Base-by-base conservation (phyloP, 2,888 invertebrate genomes). In the Artemia sinica region DNA sequence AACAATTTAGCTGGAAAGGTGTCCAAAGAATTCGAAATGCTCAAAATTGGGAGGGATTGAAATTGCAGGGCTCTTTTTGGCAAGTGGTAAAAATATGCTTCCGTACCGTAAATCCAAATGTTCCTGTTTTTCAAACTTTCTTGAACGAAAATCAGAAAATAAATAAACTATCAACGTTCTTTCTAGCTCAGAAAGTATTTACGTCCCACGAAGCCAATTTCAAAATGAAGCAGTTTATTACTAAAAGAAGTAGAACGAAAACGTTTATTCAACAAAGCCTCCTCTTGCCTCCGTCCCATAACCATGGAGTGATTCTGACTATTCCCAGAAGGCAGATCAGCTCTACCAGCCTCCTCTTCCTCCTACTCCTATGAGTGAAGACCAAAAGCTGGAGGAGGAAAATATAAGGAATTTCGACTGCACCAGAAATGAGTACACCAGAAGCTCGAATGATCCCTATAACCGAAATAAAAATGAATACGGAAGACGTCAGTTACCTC, bases 381-480 rank as follows among this genome's bases (percentile, higher is more conserved):
- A 58, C 58, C 58, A 58, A 18, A 58, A 58, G 58, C 58, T 58
- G n/a, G 58, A 58, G 18, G 58, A 58, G 18, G 58, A 58, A 58
- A 58, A 58, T 18, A 58, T 58, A 18, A n/a, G 58, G 18, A 58
- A 58, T 58, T 8, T 10, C 8, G 58, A 58, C 8, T 14, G 58
- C 58, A 58, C 58, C n/a, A 58, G 18, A 10, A 10, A 8, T 1
- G 58, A 58, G 14, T 58, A 14, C 18, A 18, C n/a, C 58, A 28
- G 28, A 28, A 28, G 28, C 28, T 28, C 28, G 28, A 28, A 28
- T 28, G 28, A 28, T 28, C 28, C 28, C 28, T 58, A 58, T 18
- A 18, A 18, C n/a, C n/a, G 11, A 58, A 58, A 58, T 58, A 10
- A 58, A 58, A 18, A 58, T 58, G 58, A 58, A 8, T 58, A 58